Evolutionary conservation across 1,140 invertebrate species (phyloP).

Genomic region (Pseudomyrmex concolor): DNA sequence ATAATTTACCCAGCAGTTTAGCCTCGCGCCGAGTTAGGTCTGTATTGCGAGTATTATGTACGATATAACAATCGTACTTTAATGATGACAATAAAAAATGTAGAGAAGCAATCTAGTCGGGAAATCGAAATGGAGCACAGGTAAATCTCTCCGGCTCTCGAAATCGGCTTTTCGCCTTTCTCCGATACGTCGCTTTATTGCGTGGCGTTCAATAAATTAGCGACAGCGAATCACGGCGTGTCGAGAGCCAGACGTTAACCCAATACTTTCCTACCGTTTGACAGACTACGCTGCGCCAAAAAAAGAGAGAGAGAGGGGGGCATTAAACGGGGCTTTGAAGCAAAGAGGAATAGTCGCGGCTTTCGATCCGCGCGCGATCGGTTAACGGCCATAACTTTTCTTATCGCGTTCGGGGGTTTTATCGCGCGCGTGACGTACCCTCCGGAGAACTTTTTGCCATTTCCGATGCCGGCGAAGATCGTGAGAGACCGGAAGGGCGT

Average conservation of each 20-base stretch:
- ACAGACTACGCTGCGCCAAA: slow-evolving; percentile 7
- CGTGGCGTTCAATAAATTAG: slow-evolving; percentile 45
- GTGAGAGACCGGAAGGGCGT: slow-evolving; percentile 31
- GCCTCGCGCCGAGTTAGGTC: too few species aligned
- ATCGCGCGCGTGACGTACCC: slow-evolving; percentile 51
- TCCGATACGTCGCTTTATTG: slow-evolving; percentile 33
- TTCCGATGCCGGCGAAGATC: slow-evolving; percentile 38
- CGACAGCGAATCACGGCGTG: slow-evolving; percentile 34
- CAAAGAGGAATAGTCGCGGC: slow-evolving; percentile 47
- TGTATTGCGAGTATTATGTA: too few species aligned
- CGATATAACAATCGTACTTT: not conserved
- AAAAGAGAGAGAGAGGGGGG: not conserved
- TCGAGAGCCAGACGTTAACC: slow-evolving; percentile 40
- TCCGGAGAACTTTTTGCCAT: slow-evolving; percentile 45
- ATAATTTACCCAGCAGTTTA: too few species aligned
- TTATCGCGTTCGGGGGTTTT: slow-evolving; percentile 46
- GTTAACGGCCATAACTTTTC: slow-evolving; percentile 59
- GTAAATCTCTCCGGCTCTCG: not conserved
- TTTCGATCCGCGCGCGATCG: slow-evolving; percentile 44
- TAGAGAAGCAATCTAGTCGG: not conserved
- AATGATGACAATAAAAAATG: not conserved
- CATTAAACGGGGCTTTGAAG: slow-evolving; percentile 53
- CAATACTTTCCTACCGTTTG: slow-evolving; percentile 44
- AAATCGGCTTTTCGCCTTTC: slow-evolving; percentile 23
- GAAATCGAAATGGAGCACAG: slow-evolving; percentile 3